Base-by-base conservation (phyloP, 2,797 vertebrate species). In the Anabacerthia variegaticeps region DNA sequence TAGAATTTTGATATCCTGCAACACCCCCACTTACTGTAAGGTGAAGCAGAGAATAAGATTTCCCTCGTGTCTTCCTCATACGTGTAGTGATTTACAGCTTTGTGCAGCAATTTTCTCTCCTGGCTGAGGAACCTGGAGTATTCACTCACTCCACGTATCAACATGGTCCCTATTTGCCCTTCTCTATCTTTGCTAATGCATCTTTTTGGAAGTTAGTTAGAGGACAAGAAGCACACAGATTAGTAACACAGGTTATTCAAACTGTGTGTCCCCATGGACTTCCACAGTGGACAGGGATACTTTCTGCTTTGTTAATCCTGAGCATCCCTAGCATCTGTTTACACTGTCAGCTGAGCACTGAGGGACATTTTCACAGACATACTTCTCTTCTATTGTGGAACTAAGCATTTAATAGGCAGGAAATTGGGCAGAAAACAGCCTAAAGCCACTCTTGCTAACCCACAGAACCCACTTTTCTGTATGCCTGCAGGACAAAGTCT, bases 281-380 rank as follows among this genome's bases (percentile, higher is more conserved):
- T 74, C 37, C 44, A 59, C 27, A 61, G 24, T 14, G 34, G 19
- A 22, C 26, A 77, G 44, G 23, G 49, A 68, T 14, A 6, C 7
- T 39, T 94, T 89, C 56, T 76, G 23, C 59, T 73, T 59, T 61
- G 39, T 44, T 66, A 86, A 80, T 61, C 62, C 68, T 39, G 65
- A 58, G 46, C 72, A 36, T 72, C 73, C 44, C 37, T 18, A 24
- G 21, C 32, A 34, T 41, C 68, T 80, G 7, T 71, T 88, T n/a
- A 59, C 0, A 0, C n/a, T 69, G 26, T 52, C 59, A 85, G 0
- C 14, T 59, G 63, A 73, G 24, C 36, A 55, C 3, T 66, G 61
- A 80, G 37, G 34, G 72, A 55, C 13, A 10, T 66, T 86, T 81
- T 77, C 22, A 6, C 14, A 43, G n/a, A 39, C 16, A 28, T 71